Evolutionary conservation across 2,888 invertebrate genomes (phyloP).

Genomic region (Trachelus troglodyta): DNA sequence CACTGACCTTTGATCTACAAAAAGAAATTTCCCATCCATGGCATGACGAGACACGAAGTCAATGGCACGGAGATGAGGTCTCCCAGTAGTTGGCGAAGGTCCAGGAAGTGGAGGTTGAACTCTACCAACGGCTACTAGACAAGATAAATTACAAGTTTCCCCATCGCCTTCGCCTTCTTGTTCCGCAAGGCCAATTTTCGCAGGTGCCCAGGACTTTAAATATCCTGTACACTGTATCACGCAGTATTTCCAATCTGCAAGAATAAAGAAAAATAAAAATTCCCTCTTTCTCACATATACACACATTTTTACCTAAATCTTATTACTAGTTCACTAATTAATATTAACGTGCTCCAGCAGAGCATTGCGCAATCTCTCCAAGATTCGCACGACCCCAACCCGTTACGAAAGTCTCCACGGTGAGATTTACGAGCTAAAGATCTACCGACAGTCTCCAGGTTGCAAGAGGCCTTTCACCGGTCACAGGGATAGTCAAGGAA

Average conservation of each 20-base stretch:
- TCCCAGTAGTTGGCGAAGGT: constrained; percentile 46
- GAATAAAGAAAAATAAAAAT: background rate
- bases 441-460: background rate
- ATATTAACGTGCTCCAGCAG: no score
- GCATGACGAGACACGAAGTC: constrained; percentile 88
- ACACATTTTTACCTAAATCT: no score
- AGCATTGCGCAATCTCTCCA: no score
- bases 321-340: no score
- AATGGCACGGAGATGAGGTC: constrained; percentile 72
- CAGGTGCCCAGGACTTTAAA: constrained; percentile 90
- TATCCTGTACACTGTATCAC: constrained; percentile 95
- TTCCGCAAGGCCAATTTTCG: constrained; percentile 79
- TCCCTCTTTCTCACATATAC: no score
- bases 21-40: constrained; percentile 91
- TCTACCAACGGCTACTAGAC: constrained; percentile 89
- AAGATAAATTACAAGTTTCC: constrained; percentile 80
- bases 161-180: constrained; percentile 72
- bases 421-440: no score
- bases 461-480: constrained; percentile 2
- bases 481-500: no score
- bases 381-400: no score
- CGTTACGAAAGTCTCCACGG: no score
- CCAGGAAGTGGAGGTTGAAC: constrained; percentile 70
- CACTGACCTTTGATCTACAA: constrained; percentile 88
- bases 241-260: constrained; percentile 82